Percentiles rank a stretch among this genome's conserved stretches.
Conservation (phyloP, 1,140 invertebrate species). For the Marisa cornuarietis region DNA sequence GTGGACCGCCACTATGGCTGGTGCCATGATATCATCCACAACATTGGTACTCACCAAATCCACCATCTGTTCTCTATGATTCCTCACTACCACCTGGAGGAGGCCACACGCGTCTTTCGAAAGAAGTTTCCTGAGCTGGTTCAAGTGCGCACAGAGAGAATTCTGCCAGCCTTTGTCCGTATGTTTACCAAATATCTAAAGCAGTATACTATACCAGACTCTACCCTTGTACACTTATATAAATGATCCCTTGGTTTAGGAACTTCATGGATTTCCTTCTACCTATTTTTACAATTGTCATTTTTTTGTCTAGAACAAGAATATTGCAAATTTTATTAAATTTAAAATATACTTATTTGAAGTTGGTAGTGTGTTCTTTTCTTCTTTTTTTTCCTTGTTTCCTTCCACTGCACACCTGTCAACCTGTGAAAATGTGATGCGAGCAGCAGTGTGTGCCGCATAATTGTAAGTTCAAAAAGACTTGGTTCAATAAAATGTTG, state of each 20-base stretch:
- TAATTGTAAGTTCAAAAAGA: too few species aligned
- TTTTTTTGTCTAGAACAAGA: too few species aligned
- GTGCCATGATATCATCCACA: constrained; percentile 66
- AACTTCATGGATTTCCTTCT: too few species aligned
- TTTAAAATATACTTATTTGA: too few species aligned
- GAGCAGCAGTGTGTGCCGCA: too few species aligned
- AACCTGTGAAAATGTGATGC: too few species aligned
- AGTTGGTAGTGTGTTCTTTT: too few species aligned
- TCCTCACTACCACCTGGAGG: constrained; percentile 66
- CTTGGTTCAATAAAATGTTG: too few species aligned
- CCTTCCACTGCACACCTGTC: too few species aligned
- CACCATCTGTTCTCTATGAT: constrained; percentile 67
- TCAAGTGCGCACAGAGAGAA: constrained; percentile 36
- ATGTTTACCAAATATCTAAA: constrained; percentile 54
- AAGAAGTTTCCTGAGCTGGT: constrained; percentile 52
- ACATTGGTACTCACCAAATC: constrained; percentile 66
- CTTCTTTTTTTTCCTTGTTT: too few species aligned
- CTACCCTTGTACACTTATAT: constrained; percentile 46
- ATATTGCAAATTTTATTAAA: too few species aligned
- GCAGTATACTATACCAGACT: constrained; percentile 44
- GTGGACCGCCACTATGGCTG: constrained; percentile 66
- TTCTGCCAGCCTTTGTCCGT: constrained; percentile 46
- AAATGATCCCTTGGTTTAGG: constrained; percentile 24
- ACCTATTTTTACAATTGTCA: too few species aligned
- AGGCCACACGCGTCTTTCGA: constrained; percentile 60